These are phyloP conservation scores for Nemotelus pantherinus DNA, from an alignment of 2,888 invertebrate genomes.

Conservation along the genomic window DNA sequence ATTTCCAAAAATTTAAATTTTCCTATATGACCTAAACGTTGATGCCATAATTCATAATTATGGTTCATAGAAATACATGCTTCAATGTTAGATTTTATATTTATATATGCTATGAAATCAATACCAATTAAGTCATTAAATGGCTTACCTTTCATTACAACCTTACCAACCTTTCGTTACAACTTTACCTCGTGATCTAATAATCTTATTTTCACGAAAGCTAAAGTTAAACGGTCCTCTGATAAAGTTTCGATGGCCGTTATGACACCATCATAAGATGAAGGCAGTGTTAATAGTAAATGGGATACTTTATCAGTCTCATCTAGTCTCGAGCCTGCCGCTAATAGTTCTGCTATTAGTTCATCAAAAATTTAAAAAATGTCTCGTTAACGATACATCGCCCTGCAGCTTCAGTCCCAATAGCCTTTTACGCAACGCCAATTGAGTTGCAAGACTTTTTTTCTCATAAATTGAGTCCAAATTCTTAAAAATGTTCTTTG, in stretches of 20 bases:
- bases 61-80: slow-evolving; percentile 53
- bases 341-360: slow-evolving; percentile 56
- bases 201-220: slow-evolving; percentile 58
- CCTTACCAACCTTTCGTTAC: slow-evolving; percentile 49
- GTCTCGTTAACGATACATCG: slow-evolving; percentile 28
- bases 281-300: slow-evolving; percentile 58
- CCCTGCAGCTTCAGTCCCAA: slow-evolving; percentile 43
- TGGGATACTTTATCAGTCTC: slow-evolving; percentile 60
- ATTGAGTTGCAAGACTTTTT: slow-evolving; percentile 39
- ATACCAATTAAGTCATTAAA: slow-evolving; percentile 15
- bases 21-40: neutral
- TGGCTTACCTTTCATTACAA: slow-evolving; percentile 50
- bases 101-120: neutral
- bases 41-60: slow-evolving; percentile 52
- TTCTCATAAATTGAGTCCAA: slow-evolving; percentile 43
- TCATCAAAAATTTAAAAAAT: slow-evolving; percentile 58
- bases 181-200: slow-evolving; percentile 48
- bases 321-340: slow-evolving; percentile 58
- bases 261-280: slow-evolving; percentile 58
- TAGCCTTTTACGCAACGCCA: slow-evolving; percentile 43
- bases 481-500: slow-evolving; percentile 44
- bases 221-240: slow-evolving; percentile 56
- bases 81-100: slow-evolving; percentile 44
- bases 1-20: slow-evolving; percentile 29
- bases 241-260: slow-evolving; percentile 60